Evolutionary conservation across 2,888 invertebrate species (phyloP).

Genomic region (Idaea dimidiata): DNA sequence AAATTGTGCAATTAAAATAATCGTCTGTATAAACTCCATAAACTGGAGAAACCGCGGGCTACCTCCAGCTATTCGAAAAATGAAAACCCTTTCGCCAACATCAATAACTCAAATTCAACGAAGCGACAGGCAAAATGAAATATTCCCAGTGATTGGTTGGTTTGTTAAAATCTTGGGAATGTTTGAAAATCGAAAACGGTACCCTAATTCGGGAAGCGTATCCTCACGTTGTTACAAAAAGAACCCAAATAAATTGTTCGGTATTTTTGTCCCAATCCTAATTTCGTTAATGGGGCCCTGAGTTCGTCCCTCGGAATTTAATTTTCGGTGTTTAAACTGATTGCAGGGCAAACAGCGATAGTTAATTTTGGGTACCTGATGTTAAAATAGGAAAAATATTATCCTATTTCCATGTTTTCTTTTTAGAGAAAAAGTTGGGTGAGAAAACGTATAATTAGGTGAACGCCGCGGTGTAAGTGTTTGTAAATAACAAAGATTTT

Average conservation of each 20-base stretch:
- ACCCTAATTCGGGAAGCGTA: not conserved
- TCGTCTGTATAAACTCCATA: no score
- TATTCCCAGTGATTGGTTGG: not conserved
- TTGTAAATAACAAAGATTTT: no score
- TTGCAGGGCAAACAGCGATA: constrained; percentile 31
- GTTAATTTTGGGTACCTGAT: constrained; percentile 26
- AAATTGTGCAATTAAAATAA: no score
- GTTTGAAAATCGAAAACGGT: not conserved
- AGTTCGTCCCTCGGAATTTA: constrained; percentile 38
- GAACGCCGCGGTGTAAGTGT: no score
- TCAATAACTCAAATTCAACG: not conserved
- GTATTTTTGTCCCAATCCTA: constrained; percentile 32
- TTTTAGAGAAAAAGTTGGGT: not conserved
- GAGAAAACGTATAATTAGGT: not conserved
- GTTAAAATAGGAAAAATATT: not conserved
- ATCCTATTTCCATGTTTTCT: not conserved
- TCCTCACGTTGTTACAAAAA: not conserved
- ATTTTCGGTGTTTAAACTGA: constrained; percentile 40
- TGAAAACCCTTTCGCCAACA: no score
- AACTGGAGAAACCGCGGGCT: no score
- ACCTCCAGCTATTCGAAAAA: no score
- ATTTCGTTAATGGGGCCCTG: constrained; percentile 34
- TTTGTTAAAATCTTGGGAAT: not conserved
- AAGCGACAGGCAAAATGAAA: not conserved
- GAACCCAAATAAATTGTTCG: constrained; percentile 12